Evolutionary conservation across 2,888 invertebrate genomes (phyloP).

Genomic region (Notodonta ziczac): DNA sequence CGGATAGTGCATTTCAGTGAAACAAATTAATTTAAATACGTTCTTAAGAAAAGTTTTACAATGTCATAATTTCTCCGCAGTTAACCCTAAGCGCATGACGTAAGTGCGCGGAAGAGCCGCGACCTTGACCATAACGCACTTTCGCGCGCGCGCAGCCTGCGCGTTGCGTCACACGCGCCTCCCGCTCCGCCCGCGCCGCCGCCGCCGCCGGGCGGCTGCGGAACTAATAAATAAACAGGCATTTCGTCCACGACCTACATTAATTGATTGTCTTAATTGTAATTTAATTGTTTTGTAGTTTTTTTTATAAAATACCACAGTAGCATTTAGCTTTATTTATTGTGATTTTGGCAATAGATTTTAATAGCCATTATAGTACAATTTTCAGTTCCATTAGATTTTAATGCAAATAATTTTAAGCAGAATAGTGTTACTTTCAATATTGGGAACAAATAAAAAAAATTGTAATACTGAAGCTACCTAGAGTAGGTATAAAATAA

Average conservation of each 20-base stretch:
- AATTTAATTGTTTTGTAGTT: neutral
- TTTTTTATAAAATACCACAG: neutral
- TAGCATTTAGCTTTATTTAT: too few relatives aligned
- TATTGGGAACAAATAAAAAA: too few relatives aligned
- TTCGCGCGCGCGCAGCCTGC: conserved; percentile 5
- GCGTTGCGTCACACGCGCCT: neutral
- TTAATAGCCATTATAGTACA: too few relatives aligned
- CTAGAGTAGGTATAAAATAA: too few relatives aligned
- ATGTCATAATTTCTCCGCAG: conserved; percentile 1
- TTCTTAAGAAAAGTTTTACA: too few relatives aligned
- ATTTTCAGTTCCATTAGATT: too few relatives aligned
- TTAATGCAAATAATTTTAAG: too few relatives aligned
- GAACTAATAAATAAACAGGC: neutral
- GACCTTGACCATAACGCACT: conserved; percentile 39
- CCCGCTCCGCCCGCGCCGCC: neutral
- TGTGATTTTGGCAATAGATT: too few relatives aligned
- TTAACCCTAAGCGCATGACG: conserved; percentile 36
- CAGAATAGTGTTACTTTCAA: too few relatives aligned
- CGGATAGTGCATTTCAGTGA: too few relatives aligned
- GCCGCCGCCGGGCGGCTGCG: neutral
- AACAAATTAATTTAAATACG: too few relatives aligned
- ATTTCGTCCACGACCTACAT: neutral
- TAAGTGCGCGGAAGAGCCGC: conserved; percentile 34
- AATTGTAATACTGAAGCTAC: too few relatives aligned
- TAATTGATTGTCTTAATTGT: neutral